phyloP scores from a whole-genome alignment of 2,797 vertebrate genomes.

The Otus scops region DNA sequence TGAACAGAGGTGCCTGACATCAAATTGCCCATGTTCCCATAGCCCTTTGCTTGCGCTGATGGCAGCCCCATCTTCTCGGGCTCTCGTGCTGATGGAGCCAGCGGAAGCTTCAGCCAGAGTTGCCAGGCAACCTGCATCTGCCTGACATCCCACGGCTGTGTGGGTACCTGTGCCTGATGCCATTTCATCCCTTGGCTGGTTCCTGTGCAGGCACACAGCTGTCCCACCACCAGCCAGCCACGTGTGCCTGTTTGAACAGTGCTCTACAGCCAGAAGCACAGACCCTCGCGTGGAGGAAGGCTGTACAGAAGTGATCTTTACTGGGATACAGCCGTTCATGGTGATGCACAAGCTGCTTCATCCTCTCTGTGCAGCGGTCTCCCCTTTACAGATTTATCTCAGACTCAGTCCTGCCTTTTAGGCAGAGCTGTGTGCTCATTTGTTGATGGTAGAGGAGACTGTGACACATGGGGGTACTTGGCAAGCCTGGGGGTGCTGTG shows the following conservation, averaged over 20 bases:
- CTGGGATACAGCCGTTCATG: neutral
- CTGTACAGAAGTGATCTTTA: neutral
- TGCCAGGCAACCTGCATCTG: neutral
- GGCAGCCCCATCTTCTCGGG: neutral
- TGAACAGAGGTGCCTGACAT: neutral
- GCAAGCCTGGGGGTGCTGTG: neutral
- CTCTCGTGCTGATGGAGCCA: neutral
- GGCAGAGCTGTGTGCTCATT: neutral
- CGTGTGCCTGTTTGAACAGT: accelerated
- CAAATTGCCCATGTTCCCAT: neutral
- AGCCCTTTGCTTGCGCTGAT: neutral
- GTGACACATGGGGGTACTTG: neutral
- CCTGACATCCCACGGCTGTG: neutral
- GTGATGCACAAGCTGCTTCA: neutral
- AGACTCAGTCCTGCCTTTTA: neutral
- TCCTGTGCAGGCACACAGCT: neutral
- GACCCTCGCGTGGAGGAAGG: neutral
- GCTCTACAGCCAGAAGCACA: neutral
- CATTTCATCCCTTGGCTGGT: neutral
- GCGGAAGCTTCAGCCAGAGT: neutral
- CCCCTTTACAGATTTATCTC: neutral
- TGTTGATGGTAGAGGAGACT: accelerated
- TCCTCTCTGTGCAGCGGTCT: neutral
- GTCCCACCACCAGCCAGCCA: neutral
- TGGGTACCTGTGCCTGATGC: neutral